Conservation (phyloP, 2,113 vertebrate genomes). For the Carettochelys insculpta region DNA sequence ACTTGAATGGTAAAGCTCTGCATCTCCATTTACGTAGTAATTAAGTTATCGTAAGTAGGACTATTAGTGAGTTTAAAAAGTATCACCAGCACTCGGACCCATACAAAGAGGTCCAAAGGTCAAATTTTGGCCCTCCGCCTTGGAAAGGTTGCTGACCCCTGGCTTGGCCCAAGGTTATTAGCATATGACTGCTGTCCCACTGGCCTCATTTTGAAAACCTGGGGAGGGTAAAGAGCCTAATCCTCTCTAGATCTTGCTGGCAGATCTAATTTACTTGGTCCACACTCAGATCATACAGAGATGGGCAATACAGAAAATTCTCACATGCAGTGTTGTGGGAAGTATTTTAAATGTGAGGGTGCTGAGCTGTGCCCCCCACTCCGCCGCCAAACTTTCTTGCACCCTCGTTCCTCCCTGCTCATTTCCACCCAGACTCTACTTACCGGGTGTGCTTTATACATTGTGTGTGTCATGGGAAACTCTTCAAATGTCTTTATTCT, state of each 20-base stretch:
- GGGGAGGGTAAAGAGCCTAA: neutral
- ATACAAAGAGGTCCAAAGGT: too few relatives aligned
- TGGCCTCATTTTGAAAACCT: neutral
- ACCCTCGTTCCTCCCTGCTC: neutral
- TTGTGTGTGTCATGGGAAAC: conserved; percentile 86
- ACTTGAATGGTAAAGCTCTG: too few relatives aligned
- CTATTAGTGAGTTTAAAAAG: too few relatives aligned
- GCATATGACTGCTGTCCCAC: neutral
- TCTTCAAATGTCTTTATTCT: conserved; percentile 96
- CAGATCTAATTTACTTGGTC: neutral
- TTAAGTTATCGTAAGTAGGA: too few relatives aligned
- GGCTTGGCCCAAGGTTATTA: neutral
- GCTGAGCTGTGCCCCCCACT: too few relatives aligned
- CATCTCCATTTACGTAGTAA: too few relatives aligned
- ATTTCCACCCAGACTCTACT: conserved; percentile 43
- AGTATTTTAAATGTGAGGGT: too few relatives aligned
- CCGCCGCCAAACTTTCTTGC: too few relatives aligned
- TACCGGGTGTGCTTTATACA: conserved; percentile 87
- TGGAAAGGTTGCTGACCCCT: too few relatives aligned
- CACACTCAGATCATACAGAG: neutral
- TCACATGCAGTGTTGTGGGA: too few relatives aligned
- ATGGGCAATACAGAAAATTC: neutral
- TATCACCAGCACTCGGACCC: too few relatives aligned
- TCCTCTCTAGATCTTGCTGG: neutral
- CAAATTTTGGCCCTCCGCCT: too few relatives aligned